Percentiles rank a stretch among this genome's conserved stretches.
Evolutionary conservation across 2,113 vertebrate genomes (phyloP).

Genomic region (Amblyopsis rosae): DNA sequence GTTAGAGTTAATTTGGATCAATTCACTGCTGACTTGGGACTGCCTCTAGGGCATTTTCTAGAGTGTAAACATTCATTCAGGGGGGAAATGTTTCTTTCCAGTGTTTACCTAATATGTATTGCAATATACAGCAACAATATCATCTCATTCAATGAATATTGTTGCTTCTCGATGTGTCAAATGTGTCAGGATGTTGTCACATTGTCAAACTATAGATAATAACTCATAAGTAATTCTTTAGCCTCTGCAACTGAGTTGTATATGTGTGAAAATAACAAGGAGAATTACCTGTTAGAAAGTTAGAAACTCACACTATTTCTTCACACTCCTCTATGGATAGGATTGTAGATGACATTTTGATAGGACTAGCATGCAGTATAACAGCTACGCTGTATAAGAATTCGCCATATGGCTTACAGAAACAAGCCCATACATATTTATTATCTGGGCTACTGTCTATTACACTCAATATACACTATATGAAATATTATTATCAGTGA

Average conservation of each 20-base stretch:
- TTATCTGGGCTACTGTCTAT: no score
- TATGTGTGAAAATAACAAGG: no score
- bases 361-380: background rate
- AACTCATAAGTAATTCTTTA: background rate
- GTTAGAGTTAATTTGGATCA: slow-evolving; percentile 32
- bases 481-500: no score
- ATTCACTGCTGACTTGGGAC: slow-evolving; percentile 23
- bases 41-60: slow-evolving; percentile 3
- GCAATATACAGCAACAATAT: background rate
- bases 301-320: background rate
- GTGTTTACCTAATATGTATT: no score
- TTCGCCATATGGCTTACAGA: slow-evolving; percentile 1
- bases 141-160: slow-evolving; percentile 28
- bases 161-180: slow-evolving; percentile 15
- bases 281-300: no score
- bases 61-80: slow-evolving; percentile 18
- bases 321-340: background rate
- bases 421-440: slow-evolving; percentile 8
- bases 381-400: background rate
- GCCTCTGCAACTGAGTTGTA: no score
- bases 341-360: slow-evolving; percentile 21
- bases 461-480: no score
- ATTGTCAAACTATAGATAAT: slow-evolving; percentile 19
- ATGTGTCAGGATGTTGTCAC: background rate
- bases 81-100: background rate